A percentile compares a stretch with the other conserved stretches of the same genome.
These are phyloP conservation scores for Syngnathus floridae DNA, from an alignment of 2,113 vertebrate species.

Conservation along the genomic window DNA sequence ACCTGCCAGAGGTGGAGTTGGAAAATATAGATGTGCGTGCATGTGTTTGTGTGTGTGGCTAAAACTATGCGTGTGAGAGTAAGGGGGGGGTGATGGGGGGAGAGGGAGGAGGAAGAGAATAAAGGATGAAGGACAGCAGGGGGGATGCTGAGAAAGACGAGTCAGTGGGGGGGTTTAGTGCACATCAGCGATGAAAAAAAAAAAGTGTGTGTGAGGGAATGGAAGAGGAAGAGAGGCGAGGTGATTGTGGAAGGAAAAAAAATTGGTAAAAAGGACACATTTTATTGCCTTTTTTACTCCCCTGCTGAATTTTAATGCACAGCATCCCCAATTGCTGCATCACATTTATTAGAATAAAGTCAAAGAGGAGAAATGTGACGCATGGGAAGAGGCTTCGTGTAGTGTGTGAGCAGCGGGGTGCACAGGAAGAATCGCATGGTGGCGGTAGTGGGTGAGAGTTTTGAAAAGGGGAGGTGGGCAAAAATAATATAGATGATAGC, in stretches of 20 bases:
- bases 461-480: slow-evolving; percentile 19
- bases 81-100: slow-evolving; percentile 18
- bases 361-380: slow-evolving; percentile 52
- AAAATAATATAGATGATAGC: slow-evolving; percentile 60
- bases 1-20: slow-evolving; percentile 73
- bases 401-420: slow-evolving; percentile 17
- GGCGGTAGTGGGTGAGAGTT: neutral
- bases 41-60: slow-evolving; percentile 12
- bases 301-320: slow-evolving; percentile 72
- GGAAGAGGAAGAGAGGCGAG: slow-evolving; percentile 53
- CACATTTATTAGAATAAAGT: slow-evolving; percentile 65
- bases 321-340: slow-evolving; percentile 62
- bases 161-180: slow-evolving; percentile 58
- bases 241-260: slow-evolving; percentile 33
- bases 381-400: slow-evolving; percentile 56
- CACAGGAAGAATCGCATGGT: slow-evolving; percentile 40
- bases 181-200: slow-evolving; percentile 43
- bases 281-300: slow-evolving; percentile 62
- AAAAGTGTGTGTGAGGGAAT: slow-evolving; percentile 16
- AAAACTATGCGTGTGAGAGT: slow-evolving; percentile 11
- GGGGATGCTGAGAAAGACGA: slow-evolving; percentile 66
- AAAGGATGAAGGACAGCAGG: slow-evolving; percentile 68
- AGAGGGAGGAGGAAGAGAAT: slow-evolving; percentile 55
- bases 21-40: slow-evolving; percentile 63
- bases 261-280: slow-evolving; percentile 50